Conservation (phyloP, 1,140 invertebrate genomes). For the Heliconius melpomene region DNA sequence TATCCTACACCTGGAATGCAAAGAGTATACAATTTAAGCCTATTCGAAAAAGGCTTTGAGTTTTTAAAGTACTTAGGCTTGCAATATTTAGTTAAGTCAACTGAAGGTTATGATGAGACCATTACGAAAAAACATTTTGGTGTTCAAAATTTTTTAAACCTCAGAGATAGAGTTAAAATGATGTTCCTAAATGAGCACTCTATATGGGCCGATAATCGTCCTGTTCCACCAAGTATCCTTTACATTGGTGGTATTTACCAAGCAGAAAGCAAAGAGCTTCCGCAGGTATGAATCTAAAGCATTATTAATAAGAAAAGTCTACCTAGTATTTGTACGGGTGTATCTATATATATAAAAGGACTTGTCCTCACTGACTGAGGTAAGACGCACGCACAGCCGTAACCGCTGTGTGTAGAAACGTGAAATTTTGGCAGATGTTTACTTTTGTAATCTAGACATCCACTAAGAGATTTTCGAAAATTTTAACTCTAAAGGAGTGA, state of each 20-base stretch:
- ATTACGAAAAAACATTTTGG: conserved; percentile 67
- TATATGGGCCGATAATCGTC: conserved; percentile 53
- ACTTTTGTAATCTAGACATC: too few species aligned
- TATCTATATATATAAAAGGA: too few species aligned
- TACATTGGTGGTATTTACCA: conserved; percentile 77
- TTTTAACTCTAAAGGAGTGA: too few species aligned
- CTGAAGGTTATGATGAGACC: conserved; percentile 47
- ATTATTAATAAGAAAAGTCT: background rate
- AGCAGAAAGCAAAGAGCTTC: conserved; percentile 53
- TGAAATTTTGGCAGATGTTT: too few species aligned
- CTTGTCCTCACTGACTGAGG: too few species aligned
- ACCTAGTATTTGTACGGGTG: too few species aligned
- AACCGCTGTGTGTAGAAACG: too few species aligned
- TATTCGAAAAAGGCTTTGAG: conserved; percentile 56
- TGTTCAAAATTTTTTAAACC: conserved; percentile 59
- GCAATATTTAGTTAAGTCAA: conserved; percentile 1
- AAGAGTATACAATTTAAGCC: conserved; percentile 47
- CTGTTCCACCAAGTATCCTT: conserved; percentile 70
- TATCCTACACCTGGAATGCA: conserved; percentile 65
- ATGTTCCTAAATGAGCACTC: conserved; percentile 69
- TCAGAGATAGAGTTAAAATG: conserved; percentile 76
- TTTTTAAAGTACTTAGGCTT: conserved; percentile 43
- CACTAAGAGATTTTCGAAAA: too few species aligned
- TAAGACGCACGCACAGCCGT: too few species aligned
- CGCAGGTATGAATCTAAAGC: conserved; percentile 31